These are phyloP conservation scores for Porites evermanni DNA, from an alignment of 92 coral and sea anemone genomes.

Conservation along the genomic window DNA sequence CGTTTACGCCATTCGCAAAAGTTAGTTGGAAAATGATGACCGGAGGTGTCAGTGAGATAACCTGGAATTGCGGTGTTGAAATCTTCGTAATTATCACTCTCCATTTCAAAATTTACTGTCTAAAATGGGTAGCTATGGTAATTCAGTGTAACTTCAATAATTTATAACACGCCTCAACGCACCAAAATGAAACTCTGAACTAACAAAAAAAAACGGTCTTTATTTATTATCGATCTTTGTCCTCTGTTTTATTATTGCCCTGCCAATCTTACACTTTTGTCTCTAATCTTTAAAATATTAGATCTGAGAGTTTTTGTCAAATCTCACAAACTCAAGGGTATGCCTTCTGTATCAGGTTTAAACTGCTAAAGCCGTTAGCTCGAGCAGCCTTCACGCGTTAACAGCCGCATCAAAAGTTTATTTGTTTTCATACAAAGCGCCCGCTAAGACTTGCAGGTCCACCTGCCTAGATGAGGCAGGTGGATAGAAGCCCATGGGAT, in stretches of 20 bases:
- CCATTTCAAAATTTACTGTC: conserved; percentile 15
- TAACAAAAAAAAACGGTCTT: background rate
- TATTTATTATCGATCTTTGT: no score
- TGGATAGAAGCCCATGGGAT: no score
- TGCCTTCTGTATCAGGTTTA: background rate
- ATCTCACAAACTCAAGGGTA: background rate
- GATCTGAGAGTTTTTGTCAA: no score
- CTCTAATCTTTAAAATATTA: no score
- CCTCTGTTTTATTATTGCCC: no score
- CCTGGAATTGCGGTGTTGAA: conserved; percentile 11
- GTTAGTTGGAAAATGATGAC: background rate
- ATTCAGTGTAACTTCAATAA: background rate
- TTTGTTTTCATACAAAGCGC: background rate
- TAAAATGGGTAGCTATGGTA: background rate
- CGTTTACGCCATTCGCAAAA: background rate
- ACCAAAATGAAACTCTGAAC: background rate
- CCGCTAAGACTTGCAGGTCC: background rate
- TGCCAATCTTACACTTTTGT: no score
- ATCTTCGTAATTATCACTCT: background rate
- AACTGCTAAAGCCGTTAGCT: background rate
- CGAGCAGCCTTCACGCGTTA: background rate
- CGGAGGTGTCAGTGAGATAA: conserved; percentile 14
- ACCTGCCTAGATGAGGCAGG: background rate
- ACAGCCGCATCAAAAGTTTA: background rate
- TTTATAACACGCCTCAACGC: background rate